phyloP scores from a whole-genome alignment of 2,113 vertebrate species.

The Willisornis vidua region DNA sequence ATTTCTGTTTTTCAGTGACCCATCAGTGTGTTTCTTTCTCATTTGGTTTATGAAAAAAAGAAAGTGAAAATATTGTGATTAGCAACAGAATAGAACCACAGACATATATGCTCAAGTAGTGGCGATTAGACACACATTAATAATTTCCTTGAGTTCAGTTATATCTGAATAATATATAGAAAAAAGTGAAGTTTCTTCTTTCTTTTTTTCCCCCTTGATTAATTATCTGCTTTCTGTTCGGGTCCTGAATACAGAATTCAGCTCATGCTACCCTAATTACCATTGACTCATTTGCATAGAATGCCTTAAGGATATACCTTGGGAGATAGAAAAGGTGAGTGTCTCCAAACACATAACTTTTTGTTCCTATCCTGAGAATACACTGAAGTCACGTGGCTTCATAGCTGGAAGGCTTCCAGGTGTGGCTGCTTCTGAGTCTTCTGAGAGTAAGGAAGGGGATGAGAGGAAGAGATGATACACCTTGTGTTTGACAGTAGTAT shows the following conservation, averaged over 20 bases:
- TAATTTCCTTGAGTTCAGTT: constrained; percentile 5
- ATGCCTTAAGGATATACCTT: background rate
- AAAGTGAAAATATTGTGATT: background rate
- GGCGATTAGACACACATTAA: background rate
- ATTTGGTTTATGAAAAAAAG: constrained; percentile 9
- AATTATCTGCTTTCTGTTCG: constrained; percentile 23
- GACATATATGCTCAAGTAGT: background rate
- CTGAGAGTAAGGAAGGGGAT: background rate
- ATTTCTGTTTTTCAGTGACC: background rate
- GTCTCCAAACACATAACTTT: background rate
- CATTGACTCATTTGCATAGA: constrained; percentile 32
- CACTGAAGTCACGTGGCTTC: background rate
- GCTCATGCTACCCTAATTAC: constrained; percentile 6
- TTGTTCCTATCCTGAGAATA: background rate
- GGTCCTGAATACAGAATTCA: constrained; percentile 1
- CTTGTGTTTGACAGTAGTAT: background rate
- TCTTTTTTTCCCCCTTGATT: background rate
- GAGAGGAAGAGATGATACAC: background rate
- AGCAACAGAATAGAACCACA: background rate
- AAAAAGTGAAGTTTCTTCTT: background rate
- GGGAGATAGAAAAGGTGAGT: background rate
- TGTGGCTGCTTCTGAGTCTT: background rate
- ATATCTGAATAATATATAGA: constrained; percentile 1
- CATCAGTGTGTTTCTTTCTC: background rate
- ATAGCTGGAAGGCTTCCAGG: background rate